These are phyloP conservation scores for Cantharis lateralis DNA, from an alignment of 2,888 invertebrate genomes.

Conservation along the genomic window DNA sequence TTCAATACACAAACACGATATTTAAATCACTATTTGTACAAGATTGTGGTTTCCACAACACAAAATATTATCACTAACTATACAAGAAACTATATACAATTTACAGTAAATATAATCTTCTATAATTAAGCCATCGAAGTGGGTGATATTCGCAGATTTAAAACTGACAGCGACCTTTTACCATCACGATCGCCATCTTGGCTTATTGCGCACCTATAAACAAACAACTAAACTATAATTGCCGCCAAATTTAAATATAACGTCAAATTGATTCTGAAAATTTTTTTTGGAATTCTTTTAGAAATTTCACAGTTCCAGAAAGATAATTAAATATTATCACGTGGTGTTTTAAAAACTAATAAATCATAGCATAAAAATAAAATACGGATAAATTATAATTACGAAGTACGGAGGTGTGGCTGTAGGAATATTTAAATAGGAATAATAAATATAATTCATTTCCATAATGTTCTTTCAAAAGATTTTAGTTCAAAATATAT, in stretches of 20 bases:
- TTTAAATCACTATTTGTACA: conserved; percentile 60
- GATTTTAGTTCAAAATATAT: too few relatives aligned
- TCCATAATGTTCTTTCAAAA: too few relatives aligned
- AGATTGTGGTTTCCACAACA: conserved; percentile 55
- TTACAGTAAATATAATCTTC: conserved; percentile 68
- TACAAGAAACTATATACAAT: conserved; percentile 76
- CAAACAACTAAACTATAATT: conserved; percentile 29
- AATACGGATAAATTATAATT: too few relatives aligned
- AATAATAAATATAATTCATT: too few relatives aligned
- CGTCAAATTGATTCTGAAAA: too few relatives aligned
- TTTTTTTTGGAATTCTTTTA: too few relatives aligned
- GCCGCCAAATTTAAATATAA: conserved; percentile 30
- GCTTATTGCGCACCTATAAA: conserved; percentile 43
- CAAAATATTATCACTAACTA: conserved; percentile 74
- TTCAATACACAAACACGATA: conserved; percentile 66
- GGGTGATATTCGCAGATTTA: conserved; percentile 65
- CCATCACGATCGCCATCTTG: conserved; percentile 57
- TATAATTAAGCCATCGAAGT: conserved; percentile 70
- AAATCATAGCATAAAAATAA: too few relatives aligned
- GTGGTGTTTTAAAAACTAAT: too few relatives aligned
- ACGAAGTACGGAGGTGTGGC: too few relatives aligned
- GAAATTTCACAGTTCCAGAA: too few relatives aligned
- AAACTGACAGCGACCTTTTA: conserved; percentile 54
- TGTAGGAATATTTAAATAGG: too few relatives aligned
- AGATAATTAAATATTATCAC: too few relatives aligned